phyloP scores from a whole-genome alignment of 2,888 invertebrate species.

The Eristalinus aeneus region DNA sequence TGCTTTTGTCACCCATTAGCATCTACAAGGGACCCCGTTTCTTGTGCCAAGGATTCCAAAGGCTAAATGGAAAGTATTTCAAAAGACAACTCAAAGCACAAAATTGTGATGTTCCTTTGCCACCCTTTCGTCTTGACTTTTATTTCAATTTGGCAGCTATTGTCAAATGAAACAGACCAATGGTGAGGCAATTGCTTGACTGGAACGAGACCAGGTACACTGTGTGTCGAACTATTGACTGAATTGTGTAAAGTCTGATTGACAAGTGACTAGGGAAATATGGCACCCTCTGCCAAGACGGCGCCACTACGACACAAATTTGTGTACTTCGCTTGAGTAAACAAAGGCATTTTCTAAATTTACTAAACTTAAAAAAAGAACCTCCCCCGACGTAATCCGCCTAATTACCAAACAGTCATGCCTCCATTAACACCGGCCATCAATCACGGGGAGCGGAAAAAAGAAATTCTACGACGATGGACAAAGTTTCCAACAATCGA shows the following conservation, averaged over 20 bases:
- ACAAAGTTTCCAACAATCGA: constrained; percentile 16
- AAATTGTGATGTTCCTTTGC: too few relatives aligned
- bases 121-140: too few relatives aligned
- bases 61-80: too few relatives aligned
- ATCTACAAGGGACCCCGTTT: too few relatives aligned
- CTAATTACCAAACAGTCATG: constrained; percentile 32
- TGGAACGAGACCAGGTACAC: too few relatives aligned
- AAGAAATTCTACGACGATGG: background rate
- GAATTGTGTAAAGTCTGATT: background rate
- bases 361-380: background rate
- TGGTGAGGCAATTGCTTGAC: too few relatives aligned
- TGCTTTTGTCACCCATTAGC: too few relatives aligned
- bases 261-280: constrained; percentile 6
- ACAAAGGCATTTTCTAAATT: constrained; percentile 8
- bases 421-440: constrained; percentile 53
- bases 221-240: background rate
- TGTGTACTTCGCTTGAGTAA: background rate
- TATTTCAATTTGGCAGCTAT: too few relatives aligned
- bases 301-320: background rate
- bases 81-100: too few relatives aligned
- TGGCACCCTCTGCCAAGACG: background rate
- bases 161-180: too few relatives aligned
- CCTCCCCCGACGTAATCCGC: constrained; percentile 13
- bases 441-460: constrained; percentile 18
- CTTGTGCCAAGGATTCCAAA: too few relatives aligned